Conservation (phyloP, 2,888 invertebrate genomes). For the Nebria salina region DNA sequence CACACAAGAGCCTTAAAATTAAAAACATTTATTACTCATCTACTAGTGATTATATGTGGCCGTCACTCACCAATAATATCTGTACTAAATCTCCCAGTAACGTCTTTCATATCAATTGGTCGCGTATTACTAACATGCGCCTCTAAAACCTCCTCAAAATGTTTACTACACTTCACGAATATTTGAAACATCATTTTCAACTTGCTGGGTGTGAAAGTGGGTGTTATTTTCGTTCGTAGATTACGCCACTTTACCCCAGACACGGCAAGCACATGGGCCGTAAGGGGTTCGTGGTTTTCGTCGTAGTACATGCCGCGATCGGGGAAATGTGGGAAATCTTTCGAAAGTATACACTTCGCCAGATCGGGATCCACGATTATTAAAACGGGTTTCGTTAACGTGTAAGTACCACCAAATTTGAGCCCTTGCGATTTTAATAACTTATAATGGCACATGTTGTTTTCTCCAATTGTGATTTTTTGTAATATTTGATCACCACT, state of each 20-base stretch:
- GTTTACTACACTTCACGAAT: constrained; percentile 25
- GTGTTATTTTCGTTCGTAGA: constrained; percentile 29
- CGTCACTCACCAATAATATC: constrained; percentile 25
- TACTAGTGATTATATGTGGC: no score
- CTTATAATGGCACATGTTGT: background rate
- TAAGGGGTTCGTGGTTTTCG: constrained; percentile 14
- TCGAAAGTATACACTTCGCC: constrained; percentile 52
- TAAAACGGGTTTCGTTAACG: constrained; percentile 7
- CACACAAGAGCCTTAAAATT: constrained; percentile 20
- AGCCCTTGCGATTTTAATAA: background rate
- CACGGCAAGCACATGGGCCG: constrained; percentile 17
- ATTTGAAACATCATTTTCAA: constrained; percentile 42
- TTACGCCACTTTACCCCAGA: constrained; percentile 29
- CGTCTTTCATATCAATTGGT: constrained; percentile 34
- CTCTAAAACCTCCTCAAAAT: constrained; percentile 26
- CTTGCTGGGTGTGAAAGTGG: constrained; percentile 4
- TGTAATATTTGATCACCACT: background rate
- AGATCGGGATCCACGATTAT: constrained; percentile 50
- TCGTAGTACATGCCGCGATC: constrained; percentile 10
- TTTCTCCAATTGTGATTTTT: background rate
- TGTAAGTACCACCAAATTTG: background rate
- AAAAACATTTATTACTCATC: no score
- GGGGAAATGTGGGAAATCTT: constrained; percentile 54
- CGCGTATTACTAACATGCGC: constrained; percentile 7
- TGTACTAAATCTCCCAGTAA: constrained; percentile 31